A percentile compares a stretch with the other conserved stretches of the same genome.
Evolutionary conservation across 2,888 invertebrate species (phyloP).

Genomic region (Platycnemis pennipes): DNA sequence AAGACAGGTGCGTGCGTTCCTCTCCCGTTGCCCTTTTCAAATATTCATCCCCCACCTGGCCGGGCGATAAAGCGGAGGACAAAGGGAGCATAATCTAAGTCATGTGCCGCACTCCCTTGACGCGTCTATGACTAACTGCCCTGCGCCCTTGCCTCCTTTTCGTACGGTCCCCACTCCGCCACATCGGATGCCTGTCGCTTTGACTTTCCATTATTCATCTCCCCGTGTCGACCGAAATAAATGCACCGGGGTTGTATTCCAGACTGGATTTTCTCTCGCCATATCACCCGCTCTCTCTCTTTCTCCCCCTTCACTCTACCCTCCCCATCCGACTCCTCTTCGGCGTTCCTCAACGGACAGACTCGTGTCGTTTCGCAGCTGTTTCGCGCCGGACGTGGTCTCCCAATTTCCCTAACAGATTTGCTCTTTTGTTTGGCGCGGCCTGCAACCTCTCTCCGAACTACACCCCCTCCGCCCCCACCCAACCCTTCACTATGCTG

Average conservation of each 20-base stretch:
- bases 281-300: not conserved
- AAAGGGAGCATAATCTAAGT: conserved; percentile 12
- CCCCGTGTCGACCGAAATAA: conserved; percentile 24
- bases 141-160: not conserved
- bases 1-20: not conserved
- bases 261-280: not conserved
- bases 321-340: not conserved
- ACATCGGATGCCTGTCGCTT: conserved; percentile 33
- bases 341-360: not conserved
- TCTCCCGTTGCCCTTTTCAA: conserved; percentile 7
- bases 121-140: conserved; percentile 42
- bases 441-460: no score
- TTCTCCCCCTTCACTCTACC: not conserved
- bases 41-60: not conserved
- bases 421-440: no score
- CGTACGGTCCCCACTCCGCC: not conserved
- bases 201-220: conserved; percentile 61
- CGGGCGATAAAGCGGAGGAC: conserved; percentile 26
- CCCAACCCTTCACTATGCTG: no score
- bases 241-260: not conserved
- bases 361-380: conserved; percentile 14
- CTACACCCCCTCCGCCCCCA: no score
- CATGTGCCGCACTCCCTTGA: not conserved
- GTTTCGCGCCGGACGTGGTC: not conserved
- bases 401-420: not conserved